Conservation (phyloP, 2,113 vertebrate genomes). For the Tyto alba region DNA sequence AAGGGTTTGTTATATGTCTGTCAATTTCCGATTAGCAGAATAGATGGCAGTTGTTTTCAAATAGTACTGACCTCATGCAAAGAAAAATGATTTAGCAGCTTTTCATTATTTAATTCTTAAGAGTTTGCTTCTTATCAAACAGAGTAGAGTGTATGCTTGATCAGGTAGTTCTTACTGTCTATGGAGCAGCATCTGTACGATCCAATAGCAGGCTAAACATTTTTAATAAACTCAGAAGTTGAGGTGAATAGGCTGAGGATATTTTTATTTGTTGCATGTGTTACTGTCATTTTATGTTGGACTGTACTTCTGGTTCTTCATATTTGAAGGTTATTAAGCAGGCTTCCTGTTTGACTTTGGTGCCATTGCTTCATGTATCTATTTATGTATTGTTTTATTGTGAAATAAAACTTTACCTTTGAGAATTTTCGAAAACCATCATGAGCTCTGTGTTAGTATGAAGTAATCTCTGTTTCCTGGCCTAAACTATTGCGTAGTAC, state of each 20-base stretch:
- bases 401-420: background rate
- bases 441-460: background rate
- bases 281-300: background rate
- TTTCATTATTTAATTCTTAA: background rate
- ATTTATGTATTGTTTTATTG: background rate
- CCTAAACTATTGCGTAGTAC: background rate
- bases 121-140: background rate
- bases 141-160: background rate
- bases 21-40: background rate
- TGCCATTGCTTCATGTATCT: background rate
- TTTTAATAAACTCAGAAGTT: background rate
- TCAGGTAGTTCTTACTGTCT: background rate
- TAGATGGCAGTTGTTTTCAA: background rate
- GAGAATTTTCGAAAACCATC: background rate
- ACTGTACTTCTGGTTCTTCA: background rate
- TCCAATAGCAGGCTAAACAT: background rate
- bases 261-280: background rate
- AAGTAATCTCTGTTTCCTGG: constrained; percentile 12
- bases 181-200: background rate
- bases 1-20: background rate
- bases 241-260: background rate
- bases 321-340: background rate
- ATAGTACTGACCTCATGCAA: background rate
- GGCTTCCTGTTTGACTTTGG: background rate
- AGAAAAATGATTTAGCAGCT: background rate